phyloP scores from a whole-genome alignment of 2,113 vertebrate species.

The Neolamprologus hecqui region DNA sequence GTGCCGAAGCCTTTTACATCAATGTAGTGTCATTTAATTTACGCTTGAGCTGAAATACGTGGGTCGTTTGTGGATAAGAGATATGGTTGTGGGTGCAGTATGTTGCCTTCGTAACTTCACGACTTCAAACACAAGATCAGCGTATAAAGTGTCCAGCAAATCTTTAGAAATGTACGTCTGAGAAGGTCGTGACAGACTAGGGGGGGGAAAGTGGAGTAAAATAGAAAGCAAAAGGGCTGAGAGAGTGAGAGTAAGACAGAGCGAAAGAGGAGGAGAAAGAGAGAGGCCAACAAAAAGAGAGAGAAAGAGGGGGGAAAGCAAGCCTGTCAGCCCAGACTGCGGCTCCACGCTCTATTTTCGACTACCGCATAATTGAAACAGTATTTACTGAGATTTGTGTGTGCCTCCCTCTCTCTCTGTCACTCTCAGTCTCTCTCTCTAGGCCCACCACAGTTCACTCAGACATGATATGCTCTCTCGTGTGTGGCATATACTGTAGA shows the following conservation, averaged over 20 bases:
- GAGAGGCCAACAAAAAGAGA: background rate
- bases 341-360: constrained; percentile 81
- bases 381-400: constrained; percentile 71
- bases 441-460: constrained; percentile 47
- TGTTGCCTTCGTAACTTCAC: background rate
- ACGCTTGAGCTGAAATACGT: background rate
- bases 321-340: constrained; percentile 73
- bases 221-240: background rate
- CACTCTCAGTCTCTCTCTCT: background rate
- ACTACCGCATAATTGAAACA: constrained; percentile 89
- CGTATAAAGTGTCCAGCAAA: background rate
- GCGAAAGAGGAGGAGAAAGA: background rate
- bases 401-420: background rate
- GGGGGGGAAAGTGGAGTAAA: background rate
- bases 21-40: background rate
- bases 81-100: background rate
- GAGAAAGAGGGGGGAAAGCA: constrained; percentile 1
- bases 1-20: background rate
- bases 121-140: background rate
- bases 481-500: constrained; percentile 51
- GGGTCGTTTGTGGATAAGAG: background rate
- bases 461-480: constrained; percentile 28
- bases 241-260: background rate
- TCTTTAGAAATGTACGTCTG: background rate
- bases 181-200: background rate